Evolutionary conservation across 2,113 vertebrate genomes (phyloP), one percentile per base, ranked within the genome.

Genomic region (Naja naja): DNA sequence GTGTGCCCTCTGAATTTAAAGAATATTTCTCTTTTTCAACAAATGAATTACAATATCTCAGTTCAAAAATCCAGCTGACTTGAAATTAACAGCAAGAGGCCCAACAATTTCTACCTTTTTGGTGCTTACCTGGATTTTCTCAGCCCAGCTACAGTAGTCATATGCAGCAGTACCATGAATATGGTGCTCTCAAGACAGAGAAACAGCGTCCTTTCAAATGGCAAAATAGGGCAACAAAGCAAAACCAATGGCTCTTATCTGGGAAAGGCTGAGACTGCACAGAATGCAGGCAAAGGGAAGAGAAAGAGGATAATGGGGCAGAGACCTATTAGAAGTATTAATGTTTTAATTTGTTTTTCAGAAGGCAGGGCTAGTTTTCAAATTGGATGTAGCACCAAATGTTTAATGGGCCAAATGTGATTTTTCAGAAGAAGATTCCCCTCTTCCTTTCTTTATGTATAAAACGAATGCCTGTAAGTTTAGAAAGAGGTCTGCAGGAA

Each of bases 401-500:
- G 89, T 56, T 45, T 94, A 56, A 0, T 91, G 91, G 53, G 94
- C 95, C 87, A 92, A 94, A 81, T 39, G 1, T 69, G 86, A 90
- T 92, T 95, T 85, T 85, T n/a, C 89, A 89, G 20, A 87, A 81
- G 34, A 93, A 18, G 23, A 5, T 18, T 52, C 53, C 87, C 90
- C 90, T 39, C 11, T 5, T 7, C 25, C 30, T 85, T 95, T 88
- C 81, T 94, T 93, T 94, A 86, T 81, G 93, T 89, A 92, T 55
- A 55, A 58, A 93, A 89, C 30, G 58, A 97, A 97, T 95, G 94
- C 95, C 95, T 92, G 39, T 56, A 95, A 0, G 85, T 93, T 93
- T 85, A 96, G 90, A 97, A 95, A 89, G 91, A 90, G 96, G 95
- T 95, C 96, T 96, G 94, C 85, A 94, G 88, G 91, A 96, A 97